Conservation (phyloP, 2,113 vertebrate species). For the Nibea coibor region DNA sequence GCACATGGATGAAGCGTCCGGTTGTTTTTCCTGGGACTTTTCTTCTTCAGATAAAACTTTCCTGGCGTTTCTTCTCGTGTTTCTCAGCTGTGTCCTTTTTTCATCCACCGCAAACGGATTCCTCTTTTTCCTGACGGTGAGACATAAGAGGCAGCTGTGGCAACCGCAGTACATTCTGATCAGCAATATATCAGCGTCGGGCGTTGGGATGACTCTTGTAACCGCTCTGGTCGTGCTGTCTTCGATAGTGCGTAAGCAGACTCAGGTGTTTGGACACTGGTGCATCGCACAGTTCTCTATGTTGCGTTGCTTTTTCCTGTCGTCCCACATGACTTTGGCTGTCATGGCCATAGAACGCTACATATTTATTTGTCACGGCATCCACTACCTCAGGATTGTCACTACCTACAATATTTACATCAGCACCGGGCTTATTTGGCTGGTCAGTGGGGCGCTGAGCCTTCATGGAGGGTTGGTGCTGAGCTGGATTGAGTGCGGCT, state of each 20-base stretch:
- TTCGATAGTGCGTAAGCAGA: background rate
- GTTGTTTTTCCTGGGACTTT: background rate
- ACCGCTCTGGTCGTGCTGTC: background rate
- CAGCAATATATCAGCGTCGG: background rate
- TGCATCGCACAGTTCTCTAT: background rate
- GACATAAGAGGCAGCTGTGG: background rate
- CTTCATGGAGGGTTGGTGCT: conserved; percentile 8
- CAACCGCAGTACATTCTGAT: conserved; percentile 5
- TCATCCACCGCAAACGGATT: conserved; percentile 9
- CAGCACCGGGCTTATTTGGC: background rate
- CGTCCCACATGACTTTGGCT: background rate
- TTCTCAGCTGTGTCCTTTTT: background rate
- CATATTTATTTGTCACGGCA: conserved; percentile 20
- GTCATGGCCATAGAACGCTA: conserved; percentile 20
- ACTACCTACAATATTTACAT: background rate
- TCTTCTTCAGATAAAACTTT: background rate
- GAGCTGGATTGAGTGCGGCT: background rate
- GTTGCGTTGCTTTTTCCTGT: background rate
- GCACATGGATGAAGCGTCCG: background rate
- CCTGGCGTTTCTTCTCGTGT: background rate
- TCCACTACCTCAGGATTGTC: conserved; percentile 18
- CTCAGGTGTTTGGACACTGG: background rate
- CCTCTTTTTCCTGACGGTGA: background rate
- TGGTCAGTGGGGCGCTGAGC: conserved; percentile 7
- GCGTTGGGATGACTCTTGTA: background rate